A percentile compares a stretch with the other conserved stretches of the same genome.
Evolutionary conservation across 2,113 vertebrate species (phyloP).

Genomic region (Varanus komodoensis): DNA sequence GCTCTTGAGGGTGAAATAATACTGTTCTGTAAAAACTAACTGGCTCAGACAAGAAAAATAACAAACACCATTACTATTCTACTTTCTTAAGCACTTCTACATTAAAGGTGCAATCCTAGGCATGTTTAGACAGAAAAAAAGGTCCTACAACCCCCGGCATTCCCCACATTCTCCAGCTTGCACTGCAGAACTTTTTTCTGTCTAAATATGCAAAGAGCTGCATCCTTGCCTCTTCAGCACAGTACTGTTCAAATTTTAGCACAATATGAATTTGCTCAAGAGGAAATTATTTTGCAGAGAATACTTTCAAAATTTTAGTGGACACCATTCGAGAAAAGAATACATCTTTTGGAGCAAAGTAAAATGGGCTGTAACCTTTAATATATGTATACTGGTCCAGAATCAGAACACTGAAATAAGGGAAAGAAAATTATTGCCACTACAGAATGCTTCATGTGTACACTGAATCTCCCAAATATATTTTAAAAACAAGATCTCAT

Average conservation of each 20-base stretch:
- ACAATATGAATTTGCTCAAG: slow-evolving; percentile 31
- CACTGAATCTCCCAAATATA: not conserved
- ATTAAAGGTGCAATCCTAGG: not conserved
- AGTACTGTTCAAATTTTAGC: not conserved
- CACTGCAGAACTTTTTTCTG: too few relatives aligned
- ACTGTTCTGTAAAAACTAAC: not conserved
- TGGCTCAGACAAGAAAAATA: slow-evolving; percentile 11
- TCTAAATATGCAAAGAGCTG: too few relatives aligned
- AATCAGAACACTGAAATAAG: slow-evolving; percentile 1
- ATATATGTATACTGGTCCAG: not conserved
- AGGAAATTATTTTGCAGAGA: not conserved
- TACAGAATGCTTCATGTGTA: not conserved
- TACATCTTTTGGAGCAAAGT: not conserved
- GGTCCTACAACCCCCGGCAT: too few relatives aligned
- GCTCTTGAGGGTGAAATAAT: not conserved
- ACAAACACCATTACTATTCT: slow-evolving; percentile 13
- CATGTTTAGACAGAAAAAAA: too few relatives aligned
- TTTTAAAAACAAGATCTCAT: not conserved
- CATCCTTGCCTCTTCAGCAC: not conserved
- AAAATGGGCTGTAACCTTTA: slow-evolving; percentile 18
- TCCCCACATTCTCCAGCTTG: too few relatives aligned
- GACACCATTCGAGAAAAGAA: not conserved
- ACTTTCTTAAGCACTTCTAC: not conserved
- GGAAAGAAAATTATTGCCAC: slow-evolving; percentile 14
- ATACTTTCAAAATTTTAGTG: slow-evolving; percentile 14